These are phyloP conservation scores for Pangasius larnaudii DNA, from an alignment of 2,797 vertebrate species.

Conservation along the genomic window DNA sequence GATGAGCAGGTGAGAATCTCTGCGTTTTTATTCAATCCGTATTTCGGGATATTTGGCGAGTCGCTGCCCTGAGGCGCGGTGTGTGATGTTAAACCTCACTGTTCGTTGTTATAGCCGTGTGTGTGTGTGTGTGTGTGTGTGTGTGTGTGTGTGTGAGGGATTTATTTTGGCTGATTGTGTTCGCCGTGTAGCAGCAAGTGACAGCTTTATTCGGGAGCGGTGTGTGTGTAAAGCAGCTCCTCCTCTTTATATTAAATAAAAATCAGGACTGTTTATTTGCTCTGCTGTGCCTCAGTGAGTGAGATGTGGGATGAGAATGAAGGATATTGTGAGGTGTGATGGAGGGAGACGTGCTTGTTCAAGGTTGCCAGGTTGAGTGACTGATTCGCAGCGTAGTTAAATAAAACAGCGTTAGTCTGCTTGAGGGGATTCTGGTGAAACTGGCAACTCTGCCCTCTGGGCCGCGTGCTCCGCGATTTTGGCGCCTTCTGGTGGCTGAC, in stretches of 20 bases:
- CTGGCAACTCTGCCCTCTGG: not conserved
- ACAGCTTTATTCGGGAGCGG: not conserved
- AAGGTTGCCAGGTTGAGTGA: not conserved
- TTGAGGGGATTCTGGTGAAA: fast-evolving
- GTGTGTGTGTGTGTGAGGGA: too few species aligned
- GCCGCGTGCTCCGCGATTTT: not conserved
- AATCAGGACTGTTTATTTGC: not conserved
- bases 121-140: too few species aligned
- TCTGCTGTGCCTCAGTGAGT: not conserved
- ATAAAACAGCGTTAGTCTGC: not conserved
- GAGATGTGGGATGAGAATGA: not conserved
- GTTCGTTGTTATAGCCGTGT: not conserved
- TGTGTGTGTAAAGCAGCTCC: not conserved
- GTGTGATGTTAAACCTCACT: too few species aligned
- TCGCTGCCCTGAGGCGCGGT: not conserved
- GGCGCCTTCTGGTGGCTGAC: conserved; percentile 11
- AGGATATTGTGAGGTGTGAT: not conserved
- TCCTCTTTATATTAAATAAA: not conserved
- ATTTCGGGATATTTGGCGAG: not conserved
- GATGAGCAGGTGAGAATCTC: conserved; percentile 54
- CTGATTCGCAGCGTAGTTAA: fast-evolving
- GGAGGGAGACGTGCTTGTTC: not conserved
- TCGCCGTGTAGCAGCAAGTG: not conserved
- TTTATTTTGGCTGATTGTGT: not conserved
- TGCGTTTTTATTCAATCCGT: not conserved